Base-by-base conservation (phyloP, 2,797 vertebrate species). In the Falco peregrinus region DNA sequence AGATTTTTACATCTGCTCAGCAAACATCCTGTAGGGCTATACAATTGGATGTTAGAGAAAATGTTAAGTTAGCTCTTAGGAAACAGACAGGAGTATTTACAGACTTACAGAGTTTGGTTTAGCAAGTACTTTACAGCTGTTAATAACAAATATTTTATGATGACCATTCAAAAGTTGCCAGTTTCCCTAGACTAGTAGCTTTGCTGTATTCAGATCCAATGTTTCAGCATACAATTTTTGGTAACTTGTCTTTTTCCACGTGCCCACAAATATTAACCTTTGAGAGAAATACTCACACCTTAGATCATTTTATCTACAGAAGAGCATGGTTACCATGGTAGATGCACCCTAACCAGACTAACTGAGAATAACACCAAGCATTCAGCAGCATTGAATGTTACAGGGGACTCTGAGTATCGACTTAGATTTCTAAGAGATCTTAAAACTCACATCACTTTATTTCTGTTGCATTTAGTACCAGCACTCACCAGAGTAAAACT, bases 1-100 rank as follows among this genome's bases (percentile, higher is more conserved):
- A 85, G 69, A 89, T 65, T 92, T 94, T 91, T 95, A 73, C 73
- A 86, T 26, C 56, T 74, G 85, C 67, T 96, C 84, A 91, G 93
- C 81, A 96, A 95, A 95, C 50, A 87, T 87, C 54, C 73, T 87
- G 89, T 77, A 89, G 41, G 26, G 10, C 37, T 89, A 31, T 85
- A 63, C 43, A 93, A 81, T 35, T 89, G 39, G 8, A 86, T 95
- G 61, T 67, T 54, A 80, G 53, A 57, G 67, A 85, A 96, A 96
- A 61, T 45, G 47, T 78, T 71, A 75, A 93, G 57, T 95, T 89
- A 96, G 90, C 86, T 94, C 47, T 87, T 83, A 80, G 82, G 53
- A 95, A 95, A 77, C 29, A 87, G 59, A 28, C 39, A 3, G 53
- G 33, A 78, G 17, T 60, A 80, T 75, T 90, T 89, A 45, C 51